Percentiles rank a stretch among this genome's conserved stretches.
phyloP scores from a whole-genome alignment of 2,888 invertebrate genomes.

The Ernsta delagoae region DNA sequence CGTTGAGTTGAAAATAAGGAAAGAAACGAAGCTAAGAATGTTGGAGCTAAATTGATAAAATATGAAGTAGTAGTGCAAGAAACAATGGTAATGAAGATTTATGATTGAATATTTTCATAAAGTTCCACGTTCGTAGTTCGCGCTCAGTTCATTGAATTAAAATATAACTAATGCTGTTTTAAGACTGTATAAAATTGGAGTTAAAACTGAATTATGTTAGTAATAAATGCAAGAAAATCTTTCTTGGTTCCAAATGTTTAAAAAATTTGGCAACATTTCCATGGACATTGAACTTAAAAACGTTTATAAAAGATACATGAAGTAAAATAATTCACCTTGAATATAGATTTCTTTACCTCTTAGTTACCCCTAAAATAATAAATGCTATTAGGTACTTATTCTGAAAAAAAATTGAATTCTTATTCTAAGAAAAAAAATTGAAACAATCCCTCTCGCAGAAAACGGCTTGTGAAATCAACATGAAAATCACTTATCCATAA shows the following conservation, averaged over 20 bases:
- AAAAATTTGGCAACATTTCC: too few species aligned
- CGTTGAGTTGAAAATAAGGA: conserved; percentile 21
- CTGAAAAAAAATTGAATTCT: too few species aligned
- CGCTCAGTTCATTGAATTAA: conserved; percentile 11
- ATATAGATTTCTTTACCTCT: too few species aligned
- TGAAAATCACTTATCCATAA: conserved; percentile 39
- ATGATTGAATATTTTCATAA: conserved; percentile 40
- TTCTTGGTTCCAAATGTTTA: too few species aligned
- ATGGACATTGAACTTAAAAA: too few species aligned
- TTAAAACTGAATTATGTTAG: neutral
- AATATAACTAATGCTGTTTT: conserved; percentile 2
- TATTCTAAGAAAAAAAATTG: too few species aligned
- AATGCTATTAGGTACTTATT: too few species aligned
- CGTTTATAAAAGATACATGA: too few species aligned
- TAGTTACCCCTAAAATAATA: too few species aligned
- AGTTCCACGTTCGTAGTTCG: conserved; percentile 12
- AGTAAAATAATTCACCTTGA: too few species aligned
- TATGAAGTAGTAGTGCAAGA: conserved; percentile 45
- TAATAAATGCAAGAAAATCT: neutral
- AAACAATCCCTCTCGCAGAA: too few species aligned
- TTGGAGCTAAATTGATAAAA: conserved; percentile 42
- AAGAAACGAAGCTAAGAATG: conserved; percentile 32
- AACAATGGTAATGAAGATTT: conserved; percentile 48
- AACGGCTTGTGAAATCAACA: too few species aligned
- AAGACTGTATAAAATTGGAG: conserved; percentile 18